Evolutionary conservation across 2,888 invertebrate genomes (phyloP), one percentile per base, ranked within the genome.

Genomic region (Elysia crispata): DNA sequence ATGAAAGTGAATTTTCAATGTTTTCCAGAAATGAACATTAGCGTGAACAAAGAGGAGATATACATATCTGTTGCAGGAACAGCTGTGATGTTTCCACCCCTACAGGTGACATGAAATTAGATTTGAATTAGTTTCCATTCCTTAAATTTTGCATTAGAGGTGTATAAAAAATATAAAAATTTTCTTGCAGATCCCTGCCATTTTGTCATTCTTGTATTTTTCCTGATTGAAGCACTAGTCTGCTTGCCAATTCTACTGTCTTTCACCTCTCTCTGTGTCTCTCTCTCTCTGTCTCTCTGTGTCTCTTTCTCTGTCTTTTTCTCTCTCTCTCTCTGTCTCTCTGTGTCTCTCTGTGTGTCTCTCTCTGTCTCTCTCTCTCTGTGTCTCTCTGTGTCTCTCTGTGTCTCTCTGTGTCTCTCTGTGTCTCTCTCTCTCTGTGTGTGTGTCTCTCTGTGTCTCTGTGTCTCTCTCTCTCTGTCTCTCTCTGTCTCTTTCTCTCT

Each of bases 21-120:
- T 41, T 11, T 84, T 84, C n/a, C 83, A 88, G 88, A 86, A 67
- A 83, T 87, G 84, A 85, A 87, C 18, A 50, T 89, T 18, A 80
- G 80, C 50, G 86, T 87, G 18, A 85, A 81, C 33, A 77, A 79
- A 20, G 80, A 83, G 77, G 87, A 88, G 77, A 73, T 88, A 20
- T 87, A 79, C 79, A 83, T 88, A 67, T 83, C 85, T 8, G 64
- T 87, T 33, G 82, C 82, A 76, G 87, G 86, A 15, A 83, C 87
- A 33, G 81, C 83, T 50, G 64, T 87, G 1, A 85, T 81, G 77
- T 82, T 84, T 60, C 81, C 85, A 3, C 84, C 86, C 62, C 66
- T 74, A 31, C 73, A 64, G 64, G 73, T 74, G 41, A 41, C 11
- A 41, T 11, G 3, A n/a, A n/a, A n/a, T n/a, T n/a, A n/a, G n/a